These are phyloP conservation scores for Crotophaga sulcirostris DNA, from an alignment of 2,113 vertebrate genomes.

Conservation along the genomic window DNA sequence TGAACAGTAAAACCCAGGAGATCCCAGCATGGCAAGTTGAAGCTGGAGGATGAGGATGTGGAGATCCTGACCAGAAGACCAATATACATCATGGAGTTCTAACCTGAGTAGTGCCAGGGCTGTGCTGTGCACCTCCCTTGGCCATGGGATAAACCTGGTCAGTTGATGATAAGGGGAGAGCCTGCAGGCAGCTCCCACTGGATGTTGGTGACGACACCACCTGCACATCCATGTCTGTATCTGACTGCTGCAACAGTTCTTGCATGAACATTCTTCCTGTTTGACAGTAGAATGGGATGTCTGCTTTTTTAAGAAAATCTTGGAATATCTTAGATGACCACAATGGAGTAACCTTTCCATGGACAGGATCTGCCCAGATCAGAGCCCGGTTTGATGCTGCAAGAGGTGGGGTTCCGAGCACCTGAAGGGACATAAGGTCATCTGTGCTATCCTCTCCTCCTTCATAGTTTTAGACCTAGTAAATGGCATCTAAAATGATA, in stretches of 20 bases:
- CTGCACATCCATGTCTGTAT: background rate
- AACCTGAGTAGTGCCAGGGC: too few species aligned
- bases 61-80: background rate
- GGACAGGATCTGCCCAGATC: background rate
- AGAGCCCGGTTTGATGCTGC: background rate
- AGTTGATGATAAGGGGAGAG: too few species aligned
- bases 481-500: background rate
- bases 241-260: fast-evolving
- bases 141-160: background rate
- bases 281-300: background rate
- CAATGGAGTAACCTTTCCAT: background rate
- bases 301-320: background rate
- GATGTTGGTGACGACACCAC: too few species aligned
- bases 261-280: background rate
- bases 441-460: background rate
- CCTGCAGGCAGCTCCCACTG: too few species aligned
- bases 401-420: background rate
- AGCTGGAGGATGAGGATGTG: background rate
- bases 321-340: fast-evolving
- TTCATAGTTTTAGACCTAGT: background rate
- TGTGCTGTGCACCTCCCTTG: background rate
- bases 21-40: fast-evolving
- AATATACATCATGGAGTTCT: too few species aligned
- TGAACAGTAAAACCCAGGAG: background rate
- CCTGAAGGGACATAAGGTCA: background rate